Percentiles rank a stretch among this genome's conserved stretches.
Evolutionary conservation across 2,797 vertebrate species (phyloP).

Genomic region (Hemibagrus guttatus): DNA sequence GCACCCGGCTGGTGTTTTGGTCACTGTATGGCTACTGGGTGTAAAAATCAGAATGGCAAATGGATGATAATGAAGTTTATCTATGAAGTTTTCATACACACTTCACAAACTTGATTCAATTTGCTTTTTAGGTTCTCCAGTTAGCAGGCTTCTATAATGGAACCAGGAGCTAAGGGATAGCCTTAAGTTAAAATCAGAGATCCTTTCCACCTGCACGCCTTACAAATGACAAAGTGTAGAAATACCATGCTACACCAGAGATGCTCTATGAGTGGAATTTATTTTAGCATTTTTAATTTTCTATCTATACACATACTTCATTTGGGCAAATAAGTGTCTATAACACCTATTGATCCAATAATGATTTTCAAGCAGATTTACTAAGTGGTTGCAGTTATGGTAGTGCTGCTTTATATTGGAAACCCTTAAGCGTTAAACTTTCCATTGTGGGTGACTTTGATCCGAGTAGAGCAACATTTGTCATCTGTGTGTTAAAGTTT

Average conservation of each 20-base stretch:
- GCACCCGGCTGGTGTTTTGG: background rate
- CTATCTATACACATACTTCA: background rate
- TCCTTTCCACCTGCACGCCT: conserved; percentile 48
- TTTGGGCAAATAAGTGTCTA: background rate
- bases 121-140: conserved; percentile 19
- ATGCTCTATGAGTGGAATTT: conserved; percentile 4
- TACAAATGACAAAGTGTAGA: conserved; percentile 21
- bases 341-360: background rate
- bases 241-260: background rate
- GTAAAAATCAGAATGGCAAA: background rate
- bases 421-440: conserved; percentile 1
- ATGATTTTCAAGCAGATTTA: background rate
- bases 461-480: background rate
- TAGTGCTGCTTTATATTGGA: background rate
- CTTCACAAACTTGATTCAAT: conserved; percentile 15
- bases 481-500: background rate
- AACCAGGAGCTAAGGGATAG: conserved; percentile 33
- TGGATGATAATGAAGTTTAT: conserved; percentile 17
- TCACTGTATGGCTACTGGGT: conserved; percentile 1
- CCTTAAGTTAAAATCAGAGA: conserved; percentile 45
- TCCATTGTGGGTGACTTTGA: background rate
- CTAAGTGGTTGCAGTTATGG: background rate
- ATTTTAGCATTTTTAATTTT: conserved; percentile 17
- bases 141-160: conserved; percentile 18
- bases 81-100: background rate